Conservation (phyloP, 2,888 invertebrate species). For the Amphimallon solstitiale region DNA sequence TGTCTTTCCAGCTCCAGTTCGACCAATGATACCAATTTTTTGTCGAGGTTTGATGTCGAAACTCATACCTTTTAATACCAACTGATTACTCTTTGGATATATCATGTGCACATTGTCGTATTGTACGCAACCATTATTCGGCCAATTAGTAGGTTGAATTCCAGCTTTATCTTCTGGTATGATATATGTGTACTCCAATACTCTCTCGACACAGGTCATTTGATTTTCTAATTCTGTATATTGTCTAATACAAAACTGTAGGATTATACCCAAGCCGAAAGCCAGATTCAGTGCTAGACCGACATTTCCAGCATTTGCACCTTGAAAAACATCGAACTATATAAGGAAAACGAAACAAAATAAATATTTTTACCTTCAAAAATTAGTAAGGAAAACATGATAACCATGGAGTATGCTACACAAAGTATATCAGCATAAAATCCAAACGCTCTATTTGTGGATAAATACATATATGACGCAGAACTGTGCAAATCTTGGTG, state of each 20-base stretch:
- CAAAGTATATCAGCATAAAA: constrained; percentile 55
- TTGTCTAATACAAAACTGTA: constrained; percentile 78
- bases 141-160: constrained; percentile 72
- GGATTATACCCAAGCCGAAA: constrained; percentile 73
- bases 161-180: constrained; percentile 61
- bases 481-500: constrained; percentile 59
- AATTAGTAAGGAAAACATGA: constrained; percentile 49
- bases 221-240: constrained; percentile 86
- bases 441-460: constrained; percentile 54
- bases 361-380: constrained; percentile 39
- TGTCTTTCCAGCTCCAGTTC: constrained; percentile 86
- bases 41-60: constrained; percentile 73
- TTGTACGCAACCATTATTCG: constrained; percentile 72
- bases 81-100: constrained; percentile 75
- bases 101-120: constrained; percentile 76
- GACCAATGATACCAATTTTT: constrained; percentile 81
- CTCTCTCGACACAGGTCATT: constrained; percentile 90
- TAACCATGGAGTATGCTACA: constrained; percentile 39
- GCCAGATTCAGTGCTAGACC: constrained; percentile 85
- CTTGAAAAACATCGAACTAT: constrained; percentile 3
- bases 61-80: constrained; percentile 77
- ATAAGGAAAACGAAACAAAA: not conserved
- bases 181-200: constrained; percentile 60
- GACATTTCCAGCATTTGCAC: constrained; percentile 72
- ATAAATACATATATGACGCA: constrained; percentile 54